Conservation (phyloP, 1,140 invertebrate species). For the Tetranychus cinnabarinus region DNA sequence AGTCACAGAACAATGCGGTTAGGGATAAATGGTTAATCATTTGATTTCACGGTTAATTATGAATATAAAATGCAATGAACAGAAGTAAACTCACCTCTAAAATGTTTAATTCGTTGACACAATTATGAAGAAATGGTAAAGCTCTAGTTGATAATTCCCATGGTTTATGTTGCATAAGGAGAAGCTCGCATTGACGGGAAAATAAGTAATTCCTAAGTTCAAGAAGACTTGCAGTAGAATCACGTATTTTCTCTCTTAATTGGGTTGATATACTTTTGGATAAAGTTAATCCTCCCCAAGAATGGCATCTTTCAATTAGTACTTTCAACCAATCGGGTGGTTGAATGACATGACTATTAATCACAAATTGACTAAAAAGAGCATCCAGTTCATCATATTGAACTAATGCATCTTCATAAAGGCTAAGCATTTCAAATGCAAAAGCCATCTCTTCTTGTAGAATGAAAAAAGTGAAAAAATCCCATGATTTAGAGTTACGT, state of each 20-base stretch:
- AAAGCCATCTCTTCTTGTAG: constrained; percentile 84
- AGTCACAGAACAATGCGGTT: too few relatives aligned
- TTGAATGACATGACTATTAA: constrained; percentile 66
- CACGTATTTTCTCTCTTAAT: constrained; percentile 4
- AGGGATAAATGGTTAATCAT: neutral
- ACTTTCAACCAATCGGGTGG: constrained; percentile 11
- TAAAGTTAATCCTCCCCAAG: constrained; percentile 12
- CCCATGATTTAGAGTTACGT: constrained; percentile 70
- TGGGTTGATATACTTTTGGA: neutral
- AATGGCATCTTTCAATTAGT: neutral
- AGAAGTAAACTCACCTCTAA: constrained; percentile 34
- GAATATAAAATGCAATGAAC: neutral
- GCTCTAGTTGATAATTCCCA: constrained; percentile 53
- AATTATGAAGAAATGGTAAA: constrained; percentile 61
- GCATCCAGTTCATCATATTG: constrained; percentile 95
- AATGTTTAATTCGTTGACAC: constrained; percentile 48
- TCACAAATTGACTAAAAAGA: constrained; percentile 81
- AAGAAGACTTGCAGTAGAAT: constrained; percentile 28
- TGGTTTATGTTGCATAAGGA: constrained; percentile 40
- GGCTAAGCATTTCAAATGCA: constrained; percentile 73
- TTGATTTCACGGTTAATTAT: neutral
- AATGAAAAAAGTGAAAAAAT: constrained; percentile 80
- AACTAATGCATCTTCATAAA: constrained; percentile 75
- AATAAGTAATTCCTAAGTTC: constrained; percentile 86
- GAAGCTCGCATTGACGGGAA: constrained; percentile 65